Percentiles rank a stretch among this genome's conserved stretches.
Conservation (phyloP, 53 echinoderm and acorn worm genomes). For the Glandiceps talaboti region DNA sequence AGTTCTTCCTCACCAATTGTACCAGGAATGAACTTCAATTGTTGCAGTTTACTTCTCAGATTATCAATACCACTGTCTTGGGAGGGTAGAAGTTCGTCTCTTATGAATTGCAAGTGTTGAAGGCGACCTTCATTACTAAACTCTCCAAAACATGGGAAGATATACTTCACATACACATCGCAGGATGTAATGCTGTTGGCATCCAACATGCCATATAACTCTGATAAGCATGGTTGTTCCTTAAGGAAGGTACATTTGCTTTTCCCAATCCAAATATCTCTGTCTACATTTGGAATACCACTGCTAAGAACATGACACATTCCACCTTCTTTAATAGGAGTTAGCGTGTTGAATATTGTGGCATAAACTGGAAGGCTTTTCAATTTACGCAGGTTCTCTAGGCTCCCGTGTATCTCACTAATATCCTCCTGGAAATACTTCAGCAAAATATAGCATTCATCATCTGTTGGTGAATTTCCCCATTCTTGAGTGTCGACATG, state of each 20-base stretch:
- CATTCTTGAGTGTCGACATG: neutral
- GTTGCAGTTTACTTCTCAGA: no score
- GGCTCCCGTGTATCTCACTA: neutral
- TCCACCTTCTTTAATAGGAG: neutral
- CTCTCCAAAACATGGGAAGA: neutral
- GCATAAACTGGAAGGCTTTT: neutral
- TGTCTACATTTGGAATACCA: neutral
- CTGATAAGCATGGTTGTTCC: neutral
- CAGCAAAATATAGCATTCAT: neutral
- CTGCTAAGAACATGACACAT: neutral
- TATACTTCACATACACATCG: neutral
- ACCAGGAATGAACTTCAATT: neutral
- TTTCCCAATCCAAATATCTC: neutral
- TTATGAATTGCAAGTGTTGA: neutral
- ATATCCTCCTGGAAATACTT: neutral
- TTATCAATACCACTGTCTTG: no score
- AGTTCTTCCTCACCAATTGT: slow-evolving; percentile 1
- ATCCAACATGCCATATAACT: neutral
- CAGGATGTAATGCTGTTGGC: neutral
- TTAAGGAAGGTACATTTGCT: neutral
- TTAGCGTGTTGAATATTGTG: neutral
- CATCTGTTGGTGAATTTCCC: neutral
- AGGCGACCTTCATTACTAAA: neutral
- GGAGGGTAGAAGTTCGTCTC: no score
- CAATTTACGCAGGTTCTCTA: neutral